These are phyloP conservation scores for Homalodisca vitripennis DNA, from an alignment of 1,140 invertebrate genomes.

Conservation along the genomic window DNA sequence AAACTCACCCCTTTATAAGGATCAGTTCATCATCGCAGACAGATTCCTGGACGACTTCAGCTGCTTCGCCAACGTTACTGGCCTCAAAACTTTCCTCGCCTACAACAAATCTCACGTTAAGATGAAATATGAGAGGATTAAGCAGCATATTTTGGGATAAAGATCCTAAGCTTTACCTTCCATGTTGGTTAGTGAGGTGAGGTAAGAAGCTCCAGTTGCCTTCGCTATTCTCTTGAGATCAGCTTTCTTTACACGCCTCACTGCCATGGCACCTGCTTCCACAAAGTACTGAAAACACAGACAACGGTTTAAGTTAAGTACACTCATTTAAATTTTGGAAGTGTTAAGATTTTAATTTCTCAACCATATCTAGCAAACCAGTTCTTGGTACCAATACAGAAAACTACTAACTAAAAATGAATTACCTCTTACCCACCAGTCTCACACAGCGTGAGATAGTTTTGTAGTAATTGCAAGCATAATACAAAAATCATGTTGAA, in stretches of 20 bases:
- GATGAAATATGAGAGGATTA: no score
- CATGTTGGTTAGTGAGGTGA: constrained; percentile 94
- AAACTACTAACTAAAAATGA: no score
- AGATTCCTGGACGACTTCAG: constrained; percentile 93
- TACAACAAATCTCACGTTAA: no score
- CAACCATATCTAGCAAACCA: no score
- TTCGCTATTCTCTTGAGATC: constrained; percentile 98
- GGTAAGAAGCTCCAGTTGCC: constrained; percentile 93
- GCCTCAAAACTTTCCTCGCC: constrained; percentile 96
- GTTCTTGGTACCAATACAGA: no score
- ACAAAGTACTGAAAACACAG: constrained; percentile 77
- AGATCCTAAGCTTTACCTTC: constrained; percentile 63
- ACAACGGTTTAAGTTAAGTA: neutral
- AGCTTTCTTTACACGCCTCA: constrained; percentile 91
- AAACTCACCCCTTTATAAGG: constrained; percentile 85
- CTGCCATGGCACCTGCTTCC: constrained; percentile 96
- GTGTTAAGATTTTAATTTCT: no score
- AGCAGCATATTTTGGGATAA: constrained; percentile 7
- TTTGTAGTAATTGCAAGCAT: no score
- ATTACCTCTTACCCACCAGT: no score
- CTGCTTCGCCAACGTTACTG: constrained; percentile 90
- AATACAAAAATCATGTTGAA: no score
- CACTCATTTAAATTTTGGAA: no score
- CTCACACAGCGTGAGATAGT: no score
- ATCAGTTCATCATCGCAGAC: constrained; percentile 99